Conservation (phyloP, 2,797 vertebrate genomes). For the Paratrypauchen microcephalus region DNA sequence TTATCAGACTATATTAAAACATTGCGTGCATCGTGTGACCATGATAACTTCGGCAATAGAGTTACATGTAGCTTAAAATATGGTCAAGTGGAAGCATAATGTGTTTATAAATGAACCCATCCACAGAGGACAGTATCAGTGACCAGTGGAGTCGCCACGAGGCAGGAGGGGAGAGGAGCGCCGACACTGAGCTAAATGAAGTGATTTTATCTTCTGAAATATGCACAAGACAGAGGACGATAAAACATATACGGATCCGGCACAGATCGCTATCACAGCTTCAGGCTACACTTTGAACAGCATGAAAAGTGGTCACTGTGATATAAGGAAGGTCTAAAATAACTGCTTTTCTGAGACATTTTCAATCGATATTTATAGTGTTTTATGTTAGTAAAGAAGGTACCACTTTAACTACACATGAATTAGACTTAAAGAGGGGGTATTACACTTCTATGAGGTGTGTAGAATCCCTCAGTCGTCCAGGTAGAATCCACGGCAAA, state of each 20-base stretch:
- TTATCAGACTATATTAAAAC: too few relatives aligned
- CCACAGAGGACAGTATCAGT: slow-evolving; percentile 25
- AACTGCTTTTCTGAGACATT: too few relatives aligned
- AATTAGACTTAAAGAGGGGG: too few relatives aligned
- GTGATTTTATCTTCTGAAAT: slow-evolving; percentile 52
- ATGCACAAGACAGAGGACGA: slow-evolving; percentile 29
- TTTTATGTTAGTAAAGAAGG: too few relatives aligned
- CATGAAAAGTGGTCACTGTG: background rate
- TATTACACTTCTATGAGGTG: too few relatives aligned
- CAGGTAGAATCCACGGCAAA: too few relatives aligned
- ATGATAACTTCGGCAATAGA: too few relatives aligned
- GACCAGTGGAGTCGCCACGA: background rate
- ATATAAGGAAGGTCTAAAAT: background rate
- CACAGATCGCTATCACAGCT: slow-evolving; percentile 50
- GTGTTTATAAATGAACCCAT: slow-evolving; percentile 10
- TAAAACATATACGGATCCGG: slow-evolving; percentile 39
- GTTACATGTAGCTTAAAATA: too few relatives aligned
- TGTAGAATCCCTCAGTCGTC: too few relatives aligned
- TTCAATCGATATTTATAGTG: too few relatives aligned
- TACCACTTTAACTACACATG: too few relatives aligned
- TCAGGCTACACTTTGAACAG: slow-evolving; percentile 38
- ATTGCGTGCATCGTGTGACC: too few relatives aligned
- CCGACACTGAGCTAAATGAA: slow-evolving; percentile 34
- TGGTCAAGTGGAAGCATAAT: background rate
- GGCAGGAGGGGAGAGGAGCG: background rate